These are phyloP conservation scores for Drosophila basisetae DNA, from an alignment of 2,888 invertebrate genomes.

Conservation along the genomic window DNA sequence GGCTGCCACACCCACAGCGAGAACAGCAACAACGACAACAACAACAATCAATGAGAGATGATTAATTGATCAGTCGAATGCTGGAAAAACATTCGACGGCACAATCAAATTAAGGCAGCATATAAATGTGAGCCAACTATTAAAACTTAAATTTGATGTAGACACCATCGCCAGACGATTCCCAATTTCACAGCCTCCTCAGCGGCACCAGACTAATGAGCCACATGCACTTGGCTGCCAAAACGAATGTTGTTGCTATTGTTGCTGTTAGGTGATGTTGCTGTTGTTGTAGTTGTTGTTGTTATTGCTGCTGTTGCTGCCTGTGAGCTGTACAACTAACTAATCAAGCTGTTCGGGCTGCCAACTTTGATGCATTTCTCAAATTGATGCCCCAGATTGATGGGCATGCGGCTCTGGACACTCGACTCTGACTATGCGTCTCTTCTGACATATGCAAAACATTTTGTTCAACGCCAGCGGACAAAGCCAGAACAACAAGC, in stretches of 20 bases:
- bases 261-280: slow-evolving; percentile 20
- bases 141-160: slow-evolving; percentile 72
- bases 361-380: slow-evolving; percentile 75
- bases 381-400: slow-evolving; percentile 78
- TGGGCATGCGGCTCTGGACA: slow-evolving; percentile 58
- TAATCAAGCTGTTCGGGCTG: slow-evolving; percentile 79
- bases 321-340: slow-evolving; percentile 52
- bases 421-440: slow-evolving; percentile 38
- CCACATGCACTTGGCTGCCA: slow-evolving; percentile 70
- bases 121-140: slow-evolving; percentile 79
- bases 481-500: slow-evolving; percentile 40
- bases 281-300: slow-evolving; percentile 22
- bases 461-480: slow-evolving; percentile 61
- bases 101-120: slow-evolving; percentile 76
- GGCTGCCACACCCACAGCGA: slow-evolving; percentile 60
- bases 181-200: slow-evolving; percentile 73
- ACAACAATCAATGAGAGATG: slow-evolving; percentile 65
- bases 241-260: slow-evolving; percentile 45
- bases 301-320: slow-evolving; percentile 28
- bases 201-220: slow-evolving; percentile 70
- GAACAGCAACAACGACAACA: slow-evolving; percentile 42
- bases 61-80: slow-evolving; percentile 66
- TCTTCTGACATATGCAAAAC: slow-evolving; percentile 76
- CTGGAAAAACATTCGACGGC: slow-evolving; percentile 57
- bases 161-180: slow-evolving; percentile 63